phyloP scores from a whole-genome alignment of 2,888 invertebrate genomes.

The Patella pellucida region DNA sequence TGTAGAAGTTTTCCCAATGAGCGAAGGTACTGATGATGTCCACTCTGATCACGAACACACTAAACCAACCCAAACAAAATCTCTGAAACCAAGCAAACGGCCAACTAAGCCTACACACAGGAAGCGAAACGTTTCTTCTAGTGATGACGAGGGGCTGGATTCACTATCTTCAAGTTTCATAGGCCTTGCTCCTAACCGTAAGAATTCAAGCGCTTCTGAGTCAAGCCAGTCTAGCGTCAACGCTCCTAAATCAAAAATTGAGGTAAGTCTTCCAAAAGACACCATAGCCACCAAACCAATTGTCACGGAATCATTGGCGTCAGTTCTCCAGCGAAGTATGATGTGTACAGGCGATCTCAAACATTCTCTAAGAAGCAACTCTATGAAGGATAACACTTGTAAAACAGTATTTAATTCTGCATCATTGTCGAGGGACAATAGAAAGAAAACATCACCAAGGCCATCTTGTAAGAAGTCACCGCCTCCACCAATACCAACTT shows the following conservation, averaged over 20 bases:
- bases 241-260: background rate
- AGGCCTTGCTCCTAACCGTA: background rate
- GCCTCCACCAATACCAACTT: background rate
- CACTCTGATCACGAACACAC: background rate
- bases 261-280: too few species aligned
- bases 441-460: background rate
- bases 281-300: too few species aligned
- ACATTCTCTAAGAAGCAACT: background rate
- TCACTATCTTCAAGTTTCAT: background rate
- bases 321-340: background rate
- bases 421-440: background rate
- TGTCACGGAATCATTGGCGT: background rate
- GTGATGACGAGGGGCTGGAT: background rate
- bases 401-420: conserved; percentile 29
- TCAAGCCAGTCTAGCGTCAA: background rate
- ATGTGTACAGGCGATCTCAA: background rate
- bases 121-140: background rate
- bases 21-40: background rate
- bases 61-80: background rate
- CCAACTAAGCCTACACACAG: background rate
- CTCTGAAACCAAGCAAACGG: background rate
- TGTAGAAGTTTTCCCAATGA: background rate
- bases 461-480: background rate
- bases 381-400: conserved; percentile 20
- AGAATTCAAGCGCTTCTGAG: background rate